Base-by-base conservation (phyloP, 2,888 invertebrate genomes). In the Stenurella melanura region DNA sequence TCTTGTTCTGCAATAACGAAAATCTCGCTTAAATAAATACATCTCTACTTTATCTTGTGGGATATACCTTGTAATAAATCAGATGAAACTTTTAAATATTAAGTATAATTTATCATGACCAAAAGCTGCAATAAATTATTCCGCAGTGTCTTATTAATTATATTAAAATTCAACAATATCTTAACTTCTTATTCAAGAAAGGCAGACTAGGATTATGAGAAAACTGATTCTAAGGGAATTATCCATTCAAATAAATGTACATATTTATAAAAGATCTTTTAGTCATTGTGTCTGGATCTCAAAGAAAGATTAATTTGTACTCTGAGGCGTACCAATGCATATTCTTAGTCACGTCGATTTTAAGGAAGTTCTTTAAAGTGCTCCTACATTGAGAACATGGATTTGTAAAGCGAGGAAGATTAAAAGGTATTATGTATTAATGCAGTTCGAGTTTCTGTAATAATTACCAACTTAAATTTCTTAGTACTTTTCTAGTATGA, bases 231-330 rank as follows among this genome's bases (percentile, higher is more conserved):
- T 56, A 66, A 57, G 19, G 26, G 38, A 63, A 63, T 73, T 73
- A 73, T 56, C 57, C 56, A 73, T 73, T 73, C 66, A 73, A 73
- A 73, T 73, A 38, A 54, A 73, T 73, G 73, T 73, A 73, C 73
- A 73, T 73, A 73, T 73, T 73, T 73, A 73, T 73, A 66, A 73
- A 54, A 56, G 64, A 64, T 19, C 64, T 54, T 73, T 64, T 73
- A 73, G 66, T 63, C 64, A 34, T 66, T 64, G 73, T 73, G 73
- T 64, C 73, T 73, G 50, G 19, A 21, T 42, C 10, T 72, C 26
- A 15, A 50, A 57, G 56, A 66, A 17, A 42, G 72, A 63, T 73
- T 73, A 73, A 73, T 73, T 73, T 50, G 69, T 30, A 57, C 38
- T 30, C 57, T 38, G 7, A 5, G 34, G 57, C 30, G 57, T 19